phyloP scores from a whole-genome alignment of 2,888 invertebrate genomes.

The Athrips mouffetella region DNA sequence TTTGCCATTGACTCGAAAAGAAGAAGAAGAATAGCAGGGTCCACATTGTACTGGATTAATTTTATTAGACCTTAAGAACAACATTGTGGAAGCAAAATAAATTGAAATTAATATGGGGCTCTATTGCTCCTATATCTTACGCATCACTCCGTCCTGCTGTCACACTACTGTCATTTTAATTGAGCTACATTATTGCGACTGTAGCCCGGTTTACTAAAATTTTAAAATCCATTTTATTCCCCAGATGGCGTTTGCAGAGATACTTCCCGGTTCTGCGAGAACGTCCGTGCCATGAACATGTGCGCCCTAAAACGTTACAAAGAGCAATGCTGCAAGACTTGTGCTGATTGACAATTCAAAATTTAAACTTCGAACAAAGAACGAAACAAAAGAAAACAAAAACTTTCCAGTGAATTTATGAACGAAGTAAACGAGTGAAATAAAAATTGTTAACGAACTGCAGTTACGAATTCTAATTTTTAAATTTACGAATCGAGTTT shows the following conservation, averaged over 20 bases:
- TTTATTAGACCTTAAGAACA: too few species aligned
- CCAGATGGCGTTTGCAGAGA: slow-evolving; percentile 86
- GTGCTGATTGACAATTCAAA: slow-evolving; percentile 59
- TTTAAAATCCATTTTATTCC: slow-evolving; percentile 34
- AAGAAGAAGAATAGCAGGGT: too few species aligned
- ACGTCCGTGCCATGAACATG: slow-evolving; percentile 92
- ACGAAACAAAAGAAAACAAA: background rate
- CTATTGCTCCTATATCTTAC: too few species aligned
- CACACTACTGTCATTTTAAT: too few species aligned
- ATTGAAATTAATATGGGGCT: too few species aligned
- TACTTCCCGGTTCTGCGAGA: slow-evolving; percentile 90
- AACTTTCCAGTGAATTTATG: background rate
- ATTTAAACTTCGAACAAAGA: background rate
- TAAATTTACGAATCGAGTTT: slow-evolving; percentile 11
- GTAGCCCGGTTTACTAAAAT: too few species aligned
- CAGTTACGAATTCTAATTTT: background rate
- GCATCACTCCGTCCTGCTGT: too few species aligned
- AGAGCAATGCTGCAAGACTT: slow-evolving; percentile 92
- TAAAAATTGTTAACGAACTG: background rate
- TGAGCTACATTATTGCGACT: too few species aligned
- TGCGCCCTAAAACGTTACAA: slow-evolving; percentile 90
- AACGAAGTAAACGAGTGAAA: background rate
- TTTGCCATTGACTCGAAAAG: too few species aligned
- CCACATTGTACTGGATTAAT: too few species aligned
- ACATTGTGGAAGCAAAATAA: too few species aligned